These are phyloP conservation scores for Pristiophorus japonicus DNA, from an alignment of 2,113 vertebrate species.

Conservation along the genomic window DNA sequence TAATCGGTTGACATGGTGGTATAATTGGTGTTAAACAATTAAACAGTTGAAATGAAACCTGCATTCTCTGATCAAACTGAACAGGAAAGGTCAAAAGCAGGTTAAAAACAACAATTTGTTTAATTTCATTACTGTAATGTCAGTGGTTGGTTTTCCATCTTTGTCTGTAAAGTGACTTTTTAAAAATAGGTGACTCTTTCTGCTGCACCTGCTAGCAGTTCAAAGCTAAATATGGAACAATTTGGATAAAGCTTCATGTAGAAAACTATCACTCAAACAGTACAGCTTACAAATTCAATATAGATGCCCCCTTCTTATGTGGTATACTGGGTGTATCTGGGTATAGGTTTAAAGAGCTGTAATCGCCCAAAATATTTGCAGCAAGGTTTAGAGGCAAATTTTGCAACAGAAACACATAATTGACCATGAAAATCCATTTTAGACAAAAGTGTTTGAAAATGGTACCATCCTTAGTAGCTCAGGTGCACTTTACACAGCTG, in stretches of 20 bases:
- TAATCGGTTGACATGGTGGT: conserved; percentile 18
- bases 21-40: conserved; percentile 24
- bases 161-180: not conserved
- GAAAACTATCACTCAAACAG: not conserved
- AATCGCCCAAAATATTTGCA: not conserved
- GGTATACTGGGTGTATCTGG: not conserved
- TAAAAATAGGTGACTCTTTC: not conserved
- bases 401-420: not conserved
- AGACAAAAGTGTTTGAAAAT: too few species aligned
- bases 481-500: too few species aligned
- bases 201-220: not conserved
- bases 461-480: too few species aligned
- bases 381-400: not conserved
- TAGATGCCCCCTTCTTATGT: not conserved
- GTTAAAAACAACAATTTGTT: conserved; percentile 15
- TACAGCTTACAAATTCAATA: not conserved
- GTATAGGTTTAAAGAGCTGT: not conserved
- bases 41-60: conserved; percentile 13
- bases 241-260: not conserved
- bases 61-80: not conserved
- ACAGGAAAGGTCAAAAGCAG: conserved; percentile 10
- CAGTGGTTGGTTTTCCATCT: not conserved
- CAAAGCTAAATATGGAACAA: not conserved
- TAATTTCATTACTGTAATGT: conserved; percentile 4
- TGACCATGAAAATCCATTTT: too few species aligned